A percentile compares a stretch with the other conserved stretches of the same genome.
phyloP scores from a whole-genome alignment of 2,797 vertebrate species.

The Menidia menidia region DNA sequence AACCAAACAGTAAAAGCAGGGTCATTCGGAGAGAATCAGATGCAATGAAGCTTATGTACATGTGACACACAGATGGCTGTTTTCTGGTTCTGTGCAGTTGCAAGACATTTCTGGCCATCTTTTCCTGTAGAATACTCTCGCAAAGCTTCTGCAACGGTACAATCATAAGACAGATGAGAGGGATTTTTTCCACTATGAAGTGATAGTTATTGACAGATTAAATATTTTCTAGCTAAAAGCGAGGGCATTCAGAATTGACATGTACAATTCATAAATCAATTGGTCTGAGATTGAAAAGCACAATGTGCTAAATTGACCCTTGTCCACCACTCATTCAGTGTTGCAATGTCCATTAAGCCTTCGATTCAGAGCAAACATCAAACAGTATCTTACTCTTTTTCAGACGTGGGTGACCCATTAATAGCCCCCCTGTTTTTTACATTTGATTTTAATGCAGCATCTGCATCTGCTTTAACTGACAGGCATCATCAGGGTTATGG shows the following conservation, averaged over 20 bases:
- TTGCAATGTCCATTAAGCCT: too few relatives aligned
- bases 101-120: slow-evolving; percentile 3
- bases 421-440: background rate
- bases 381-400: too few relatives aligned
- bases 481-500: background rate
- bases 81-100: background rate
- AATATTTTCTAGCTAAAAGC: background rate
- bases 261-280: background rate
- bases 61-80: slow-evolving; percentile 17
- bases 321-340: too few relatives aligned
- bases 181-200: slow-evolving; percentile 10
- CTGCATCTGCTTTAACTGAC: slow-evolving; percentile 1
- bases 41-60: slow-evolving; percentile 38
- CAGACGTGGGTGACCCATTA: too few relatives aligned
- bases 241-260: slow-evolving; percentile 5
- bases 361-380: too few relatives aligned
- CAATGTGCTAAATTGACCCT: too few relatives aligned
- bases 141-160: background rate
- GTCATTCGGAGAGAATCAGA: slow-evolving; percentile 49
- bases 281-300: background rate
- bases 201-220: background rate
- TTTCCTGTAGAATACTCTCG: slow-evolving; percentile 20
- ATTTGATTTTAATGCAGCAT: background rate
- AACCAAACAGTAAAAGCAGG: slow-evolving; percentile 60
- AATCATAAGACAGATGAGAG: background rate